These are phyloP conservation scores for Slavum lentiscoides DNA, from an alignment of 2,888 invertebrate genomes.

Conservation along the genomic window DNA sequence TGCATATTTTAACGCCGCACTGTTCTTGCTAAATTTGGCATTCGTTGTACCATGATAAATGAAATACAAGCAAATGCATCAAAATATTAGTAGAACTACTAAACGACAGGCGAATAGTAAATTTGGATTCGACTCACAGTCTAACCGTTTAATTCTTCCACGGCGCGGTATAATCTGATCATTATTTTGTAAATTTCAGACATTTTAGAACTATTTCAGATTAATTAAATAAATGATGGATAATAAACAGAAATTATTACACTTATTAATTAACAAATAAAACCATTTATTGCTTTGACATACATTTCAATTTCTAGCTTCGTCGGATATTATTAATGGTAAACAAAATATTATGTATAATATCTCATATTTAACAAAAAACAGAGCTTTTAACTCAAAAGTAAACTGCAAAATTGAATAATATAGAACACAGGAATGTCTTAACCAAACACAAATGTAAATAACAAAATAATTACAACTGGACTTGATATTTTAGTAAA, in stretches of 20 bases:
- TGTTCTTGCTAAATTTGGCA: too few species aligned
- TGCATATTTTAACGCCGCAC: too few species aligned
- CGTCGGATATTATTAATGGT: neutral
- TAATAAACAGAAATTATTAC: neutral
- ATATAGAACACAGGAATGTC: neutral
- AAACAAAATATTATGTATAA: neutral
- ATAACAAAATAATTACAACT: slow-evolving; percentile 27
- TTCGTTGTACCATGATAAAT: too few species aligned
- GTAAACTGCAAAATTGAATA: slow-evolving; percentile 1
- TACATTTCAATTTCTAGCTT: slow-evolving; percentile 19
- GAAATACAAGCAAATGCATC: too few species aligned
- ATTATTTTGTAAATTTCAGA: neutral
- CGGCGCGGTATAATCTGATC: neutral
- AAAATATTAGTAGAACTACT: too few species aligned
- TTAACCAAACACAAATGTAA: slow-evolving; percentile 13
- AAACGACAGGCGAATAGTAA: too few species aligned
- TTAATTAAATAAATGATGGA: neutral
- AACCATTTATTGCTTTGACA: slow-evolving; percentile 36
- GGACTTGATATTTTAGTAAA: slow-evolving; percentile 3
- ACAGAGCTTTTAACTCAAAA: neutral
- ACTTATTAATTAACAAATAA: slow-evolving; percentile 26
- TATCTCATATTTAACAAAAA: slow-evolving; percentile 24
- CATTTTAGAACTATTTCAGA: neutral
- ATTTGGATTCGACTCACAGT: neutral
- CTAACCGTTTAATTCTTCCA: neutral